Base-by-base conservation (phyloP, 2,888 invertebrate species). In the Bimastos eiseni region DNA sequence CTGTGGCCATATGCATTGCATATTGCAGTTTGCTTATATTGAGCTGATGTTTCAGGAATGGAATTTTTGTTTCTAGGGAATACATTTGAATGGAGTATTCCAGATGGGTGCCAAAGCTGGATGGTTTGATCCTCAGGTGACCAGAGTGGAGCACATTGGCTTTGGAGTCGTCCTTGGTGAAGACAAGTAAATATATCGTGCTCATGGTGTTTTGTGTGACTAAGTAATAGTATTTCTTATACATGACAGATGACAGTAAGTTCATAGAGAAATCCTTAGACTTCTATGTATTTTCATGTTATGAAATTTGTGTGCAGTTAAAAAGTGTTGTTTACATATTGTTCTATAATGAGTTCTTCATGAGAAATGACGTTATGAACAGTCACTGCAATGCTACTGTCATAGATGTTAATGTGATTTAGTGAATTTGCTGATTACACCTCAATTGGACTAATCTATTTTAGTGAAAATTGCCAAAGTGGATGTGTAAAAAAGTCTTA, bases 101-200 rank as follows among this genome's bases (percentile, higher is more conserved):
- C 94, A 94, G 21, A 97, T 96, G 70, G 98, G 97, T 0, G 96
- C 96, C 93, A 96, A 97, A 91, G 97, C 97, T 89, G 98, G 97
- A 6, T 97, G 98, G 94, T 95, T 97, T 24, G 96, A 97, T 93
- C 96, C 96, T 15, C 93, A 94, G 0, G 95, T 95, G 91, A 92
- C 90, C 91, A 96, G 97, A 91, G 96, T 98, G 0, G 98, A 99
- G 95, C 98, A 98, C 95, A 98, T 99, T 30, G 97, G 97, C 2
- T 99, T 99, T 95, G 99, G 99, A 30, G 97, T 99, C 17, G 99
- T 99, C 0, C 96, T 99, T 5, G 99, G 99, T 30, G 99, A 99
- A 95, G 99, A 99, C 95, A 98, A 95, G 92, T 92, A 49, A 91
- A 92, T 90, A 70, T 30, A 70, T 70, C 24, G n/a, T 70, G 49